Base-by-base conservation (phyloP, 2,797 vertebrate genomes). In the Anisognathus igniventris region DNA sequence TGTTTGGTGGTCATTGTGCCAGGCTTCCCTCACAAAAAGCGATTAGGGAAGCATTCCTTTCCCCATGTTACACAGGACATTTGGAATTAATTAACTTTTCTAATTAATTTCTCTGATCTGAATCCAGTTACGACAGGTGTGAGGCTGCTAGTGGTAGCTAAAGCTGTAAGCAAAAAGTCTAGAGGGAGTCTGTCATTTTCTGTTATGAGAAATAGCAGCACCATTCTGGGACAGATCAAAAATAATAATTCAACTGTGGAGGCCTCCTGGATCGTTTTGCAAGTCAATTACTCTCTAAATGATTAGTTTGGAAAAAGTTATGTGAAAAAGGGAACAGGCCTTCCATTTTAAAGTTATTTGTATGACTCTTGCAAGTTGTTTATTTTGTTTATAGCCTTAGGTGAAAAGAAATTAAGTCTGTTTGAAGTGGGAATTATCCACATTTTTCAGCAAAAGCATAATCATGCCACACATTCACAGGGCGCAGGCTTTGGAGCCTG, bases 71-170 rank as follows among this genome's bases (percentile, higher is more conserved):
- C 35, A 71, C 31, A 71, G 68, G 68, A 78, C 96, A 96, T 97
- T 96, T 97, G 97, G 94, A 97, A 97, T 93, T 86, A 95, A 97
- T 97, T 97, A 96, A 97, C 94, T 96, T 96, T 96, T 97, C 67
- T 94, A 96, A 97, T 96, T 58, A 95, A 88, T 77, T 93, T 97
- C 81, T 98, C 91, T 97, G 96, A 97, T 97, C 91, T 96, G 67
- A 57, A 60, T 96, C 97, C 97, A 97, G 90, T 72, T 92, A 80
- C 33, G 10, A 93, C 95, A 97, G 96, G 95, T 96, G 95, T 90
- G 91, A 92, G 80, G 73, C 77, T 96, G 90, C 62, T 79, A 92
- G 77, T 89, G 83, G 94, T 96, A 96, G 92, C 90, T 95, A 62
- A 82, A 79, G 75, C 18, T 33, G 28, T n/a, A 74, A 92, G 88